phyloP scores from a whole-genome alignment of 2,888 invertebrate genomes.

The Dasysyrphus albostriatus region DNA sequence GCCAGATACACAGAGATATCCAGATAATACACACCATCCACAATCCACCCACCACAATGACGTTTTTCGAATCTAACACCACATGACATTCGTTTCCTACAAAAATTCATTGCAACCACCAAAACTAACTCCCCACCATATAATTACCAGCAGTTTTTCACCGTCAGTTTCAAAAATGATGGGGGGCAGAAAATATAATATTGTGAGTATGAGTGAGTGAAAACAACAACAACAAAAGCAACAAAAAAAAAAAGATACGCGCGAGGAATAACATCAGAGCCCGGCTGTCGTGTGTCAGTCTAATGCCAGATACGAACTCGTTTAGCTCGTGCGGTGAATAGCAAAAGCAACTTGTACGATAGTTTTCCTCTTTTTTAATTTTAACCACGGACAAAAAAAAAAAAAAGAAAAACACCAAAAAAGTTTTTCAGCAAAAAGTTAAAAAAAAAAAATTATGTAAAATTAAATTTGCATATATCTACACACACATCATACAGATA shows the following conservation, averaged over 20 bases:
- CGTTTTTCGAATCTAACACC: constrained; percentile 29
- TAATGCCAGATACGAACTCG: constrained; percentile 83
- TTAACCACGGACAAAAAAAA: constrained; percentile 59
- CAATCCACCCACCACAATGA: constrained; percentile 37
- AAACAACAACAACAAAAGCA: too few relatives aligned
- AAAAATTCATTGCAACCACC: constrained; percentile 58
- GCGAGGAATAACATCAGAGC: constrained; percentile 61
- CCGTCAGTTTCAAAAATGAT: background rate
- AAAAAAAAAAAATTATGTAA: background rate
- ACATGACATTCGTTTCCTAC: constrained; percentile 54
- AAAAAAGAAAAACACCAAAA: constrained; percentile 16
- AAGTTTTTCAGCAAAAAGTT: constrained; percentile 9
- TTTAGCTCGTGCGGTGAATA: constrained; percentile 82
- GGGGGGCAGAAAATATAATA: constrained; percentile 36
- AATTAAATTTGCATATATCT: background rate
- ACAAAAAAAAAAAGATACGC: constrained; percentile 38
- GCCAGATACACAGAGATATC: background rate
- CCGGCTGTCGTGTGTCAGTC: constrained; percentile 80
- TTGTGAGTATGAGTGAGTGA: constrained; percentile 64
- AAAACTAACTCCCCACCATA: constrained; percentile 9
- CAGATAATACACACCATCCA: constrained; percentile 16
- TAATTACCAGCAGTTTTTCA: constrained; percentile 31
- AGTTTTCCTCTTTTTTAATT: constrained; percentile 61
- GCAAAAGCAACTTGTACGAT: constrained; percentile 70
- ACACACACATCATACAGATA: background rate